Evolutionary conservation across 1,140 invertebrate genomes (phyloP).

Genomic region (Panagrolaimus sp.): DNA sequence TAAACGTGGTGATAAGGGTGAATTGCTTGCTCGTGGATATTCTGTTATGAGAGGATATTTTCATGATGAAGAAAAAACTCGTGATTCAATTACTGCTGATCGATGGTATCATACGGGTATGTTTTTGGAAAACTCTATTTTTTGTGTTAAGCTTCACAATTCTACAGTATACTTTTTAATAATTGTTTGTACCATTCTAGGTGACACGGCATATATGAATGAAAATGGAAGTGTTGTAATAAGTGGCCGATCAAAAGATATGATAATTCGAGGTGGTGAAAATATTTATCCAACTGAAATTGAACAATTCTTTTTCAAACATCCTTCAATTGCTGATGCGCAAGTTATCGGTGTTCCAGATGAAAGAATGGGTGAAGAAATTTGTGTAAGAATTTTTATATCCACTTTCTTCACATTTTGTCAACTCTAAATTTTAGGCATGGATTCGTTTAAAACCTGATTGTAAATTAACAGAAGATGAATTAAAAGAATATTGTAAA

Average conservation of each 20-base stretch:
- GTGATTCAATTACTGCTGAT: conserved; percentile 66
- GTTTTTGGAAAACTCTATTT: too few species aligned
- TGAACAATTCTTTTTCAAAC: conserved; percentile 71
- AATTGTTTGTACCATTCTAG: too few species aligned
- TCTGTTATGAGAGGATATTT: conserved; percentile 75
- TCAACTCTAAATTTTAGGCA: too few species aligned
- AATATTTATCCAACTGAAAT: conserved; percentile 79
- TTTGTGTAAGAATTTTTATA: too few species aligned
- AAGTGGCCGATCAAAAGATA: conserved; percentile 75
- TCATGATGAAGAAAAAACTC: conserved; percentile 73
- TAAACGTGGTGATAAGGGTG: conserved; percentile 67
- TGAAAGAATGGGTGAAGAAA: conserved; percentile 73
- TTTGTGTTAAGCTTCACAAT: too few species aligned
- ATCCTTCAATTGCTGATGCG: conserved; percentile 65
- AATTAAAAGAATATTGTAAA: too few species aligned
- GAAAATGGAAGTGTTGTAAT: conserved; percentile 72
- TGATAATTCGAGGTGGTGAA: conserved; percentile 82
- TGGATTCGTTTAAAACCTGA: conserved; percentile 64
- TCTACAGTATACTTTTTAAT: too few species aligned
- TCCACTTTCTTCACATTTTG: too few species aligned
- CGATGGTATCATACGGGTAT: conserved; percentile 80
- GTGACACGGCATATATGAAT: conserved; percentile 66
- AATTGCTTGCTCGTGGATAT: conserved; percentile 66
- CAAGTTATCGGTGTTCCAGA: conserved; percentile 70
- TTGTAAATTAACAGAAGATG: too few species aligned